Base-by-base conservation (phyloP, 2,797 vertebrate species). In the Sebastes goodei region DNA sequence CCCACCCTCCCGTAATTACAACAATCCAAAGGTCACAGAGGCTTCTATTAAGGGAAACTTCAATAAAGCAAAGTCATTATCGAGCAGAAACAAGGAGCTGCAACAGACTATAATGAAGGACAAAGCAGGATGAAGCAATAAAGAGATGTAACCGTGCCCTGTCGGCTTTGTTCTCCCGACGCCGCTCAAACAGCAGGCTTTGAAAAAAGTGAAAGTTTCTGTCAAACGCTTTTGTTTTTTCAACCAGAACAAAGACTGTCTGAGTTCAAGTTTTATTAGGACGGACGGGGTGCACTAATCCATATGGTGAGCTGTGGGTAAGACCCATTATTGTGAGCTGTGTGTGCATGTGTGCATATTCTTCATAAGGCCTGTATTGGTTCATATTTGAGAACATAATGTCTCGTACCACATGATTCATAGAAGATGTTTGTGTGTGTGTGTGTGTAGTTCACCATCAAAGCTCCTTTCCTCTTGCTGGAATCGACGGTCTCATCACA, bases 51-150 rank as follows among this genome's bases (percentile, higher is more conserved):
- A 80, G 52, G 78, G 68, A 87, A 90, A 84, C 81, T 88, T 85
- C 81, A 90, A 88, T 82, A 85, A 85, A 79, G 69, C 80, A 80
- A 82, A 89, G 76, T 83, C 86, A 87, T 89, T 88, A 90, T 88
- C n/a, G 53, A 82, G 87, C 74, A 84, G 75, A 80, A 92, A 88
- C 79, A 75, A 76, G 78, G 38, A 78, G 73, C 82, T 61, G 70
- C 84, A 72, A 55, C 82, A 29, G 46, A 82, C 78, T 68, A 6
- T 86, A 88, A 92, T 83, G 86, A 91, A 91, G 85, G 88, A 86
- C 84, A 76, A 79, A 83, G 83, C 30, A 59, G 91, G 85, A 85
- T 82, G 83, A 87, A 74, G 84, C 81, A 78, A 74, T 71, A 81
- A 75, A 85, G 69, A 65, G 65, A 80, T 71, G 79, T 29, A 60